These are phyloP conservation scores for Otus sunia DNA, from an alignment of 2,113 vertebrate genomes.

Conservation along the genomic window DNA sequence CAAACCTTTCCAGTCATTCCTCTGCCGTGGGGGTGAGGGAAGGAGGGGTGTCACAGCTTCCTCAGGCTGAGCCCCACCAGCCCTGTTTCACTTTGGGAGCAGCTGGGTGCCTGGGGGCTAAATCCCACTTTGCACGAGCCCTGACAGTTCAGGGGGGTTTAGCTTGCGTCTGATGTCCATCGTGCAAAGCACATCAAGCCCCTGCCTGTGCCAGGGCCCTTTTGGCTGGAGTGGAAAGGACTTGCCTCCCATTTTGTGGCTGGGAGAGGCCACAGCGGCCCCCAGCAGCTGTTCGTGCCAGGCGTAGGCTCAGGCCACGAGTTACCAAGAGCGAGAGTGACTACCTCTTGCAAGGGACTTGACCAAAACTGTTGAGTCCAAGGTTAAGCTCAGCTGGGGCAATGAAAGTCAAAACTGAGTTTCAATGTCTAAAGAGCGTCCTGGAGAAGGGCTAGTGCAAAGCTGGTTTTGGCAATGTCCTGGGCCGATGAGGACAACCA, in stretches of 20 bases:
- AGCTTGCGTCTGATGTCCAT: background rate
- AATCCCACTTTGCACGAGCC: background rate
- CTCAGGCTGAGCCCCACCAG: background rate
- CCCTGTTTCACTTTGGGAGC: background rate
- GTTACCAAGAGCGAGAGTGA: accelerated
- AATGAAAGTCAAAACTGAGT: background rate
- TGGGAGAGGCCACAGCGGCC: accelerated
- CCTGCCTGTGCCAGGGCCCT: background rate
- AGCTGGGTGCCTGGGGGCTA: background rate
- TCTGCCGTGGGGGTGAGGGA: background rate
- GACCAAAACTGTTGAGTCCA: background rate
- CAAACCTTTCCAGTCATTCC: background rate
- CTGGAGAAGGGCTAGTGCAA: background rate
- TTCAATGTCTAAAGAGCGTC: background rate
- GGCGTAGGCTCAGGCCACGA: background rate
- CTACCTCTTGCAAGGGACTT: background rate
- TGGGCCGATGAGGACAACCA: background rate
- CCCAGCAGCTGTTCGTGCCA: background rate
- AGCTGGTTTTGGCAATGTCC: background rate
- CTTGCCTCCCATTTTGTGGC: background rate
- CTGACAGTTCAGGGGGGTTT: background rate
- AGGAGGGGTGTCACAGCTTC: background rate
- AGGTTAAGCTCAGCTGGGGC: background rate
- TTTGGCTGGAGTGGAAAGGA: background rate
- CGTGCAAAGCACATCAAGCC: accelerated